Base-by-base conservation (phyloP, 2,888 invertebrate genomes). In the Rotaria socialis region DNA sequence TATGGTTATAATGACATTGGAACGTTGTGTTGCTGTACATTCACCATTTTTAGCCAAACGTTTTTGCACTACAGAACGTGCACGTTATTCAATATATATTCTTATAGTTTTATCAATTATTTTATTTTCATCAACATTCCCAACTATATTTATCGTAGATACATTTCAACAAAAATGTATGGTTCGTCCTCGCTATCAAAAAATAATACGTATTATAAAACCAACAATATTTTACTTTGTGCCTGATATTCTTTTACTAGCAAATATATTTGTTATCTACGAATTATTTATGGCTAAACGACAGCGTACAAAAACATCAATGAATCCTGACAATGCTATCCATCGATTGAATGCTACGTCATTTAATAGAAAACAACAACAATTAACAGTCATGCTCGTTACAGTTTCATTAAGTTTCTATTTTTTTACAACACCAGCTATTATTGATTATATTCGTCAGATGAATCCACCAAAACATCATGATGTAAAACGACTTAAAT, bases 211-310 rank as follows among this genome's bases (percentile, higher is more conserved):
- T 5, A 41, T 47, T 80, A n/a, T 80, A 4, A 80, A 80, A n/a
- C 80, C 80, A n/a, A 80, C 47, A 43, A 80, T 80, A 80, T 80
- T 80, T n/a, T 80, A 80, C n/a, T 80, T 43, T 47, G n/a, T 80
- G 14, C 80, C 80, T 8, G 80, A 80, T 80, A 2, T 80, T 14
- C 19, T 80, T 24, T 47, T 80, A 47, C n/a, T 80, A 80, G 80
- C 80, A 80, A 80, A 80, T 47, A 4, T 43, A 16, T 80, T 80
- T 47, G 80, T 80, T 14, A 80, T 80, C 10, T 80, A 80, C 35
- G 80, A 80, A 80, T 47, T 80, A 80, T 80, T 22, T 43, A 43
- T 80, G n/a, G 80, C 80, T 24, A n/a, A 24, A 80, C 43, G 80
- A 47, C 43, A 47, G 14, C 43, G 80, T 5, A 41, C 41, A 80